Conservation (phyloP, 2,888 invertebrate genomes). For the Danaus chrysippus region DNA sequence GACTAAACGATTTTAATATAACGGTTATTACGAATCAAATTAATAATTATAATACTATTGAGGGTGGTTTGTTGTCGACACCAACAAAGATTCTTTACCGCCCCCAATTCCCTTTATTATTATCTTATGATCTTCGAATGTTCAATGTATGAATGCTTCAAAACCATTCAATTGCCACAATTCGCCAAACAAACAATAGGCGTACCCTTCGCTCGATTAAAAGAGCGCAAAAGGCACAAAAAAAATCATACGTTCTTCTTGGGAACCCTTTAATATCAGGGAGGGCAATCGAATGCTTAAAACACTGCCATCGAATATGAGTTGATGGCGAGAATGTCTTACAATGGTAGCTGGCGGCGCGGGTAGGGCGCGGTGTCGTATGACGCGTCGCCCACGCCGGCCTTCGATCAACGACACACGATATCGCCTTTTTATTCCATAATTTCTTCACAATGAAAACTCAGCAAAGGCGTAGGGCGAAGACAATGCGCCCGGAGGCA, state of each 20-base stretch:
- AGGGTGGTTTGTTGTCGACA: constrained; percentile 69
- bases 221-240: constrained; percentile 66
- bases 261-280: constrained; percentile 71
- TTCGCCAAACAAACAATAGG: constrained; percentile 74
- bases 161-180: constrained; percentile 69
- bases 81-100: constrained; percentile 57
- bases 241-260: constrained; percentile 65
- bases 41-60: constrained; percentile 29
- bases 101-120: constrained; percentile 62
- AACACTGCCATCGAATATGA: constrained; percentile 75
- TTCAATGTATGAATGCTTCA: constrained; percentile 61
- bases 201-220: constrained; percentile 70
- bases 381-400: constrained; percentile 39
- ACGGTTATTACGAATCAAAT: not conserved
- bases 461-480: constrained; percentile 73
- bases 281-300: constrained; percentile 78
- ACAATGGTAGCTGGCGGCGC: constrained; percentile 24
- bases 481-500: constrained; percentile 79
- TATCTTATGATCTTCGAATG: constrained; percentile 72
- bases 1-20: too few relatives aligned
- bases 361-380: constrained; percentile 40
- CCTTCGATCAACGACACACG: constrained; percentile 64
- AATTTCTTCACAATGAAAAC: constrained; percentile 72
- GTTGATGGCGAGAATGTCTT: constrained; percentile 45
- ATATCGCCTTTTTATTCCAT: constrained; percentile 76